A percentile compares a stretch with the other conserved stretches of the same genome.
phyloP scores from a whole-genome alignment of 1,140 invertebrate species.

The Aphis gossypii region DNA sequence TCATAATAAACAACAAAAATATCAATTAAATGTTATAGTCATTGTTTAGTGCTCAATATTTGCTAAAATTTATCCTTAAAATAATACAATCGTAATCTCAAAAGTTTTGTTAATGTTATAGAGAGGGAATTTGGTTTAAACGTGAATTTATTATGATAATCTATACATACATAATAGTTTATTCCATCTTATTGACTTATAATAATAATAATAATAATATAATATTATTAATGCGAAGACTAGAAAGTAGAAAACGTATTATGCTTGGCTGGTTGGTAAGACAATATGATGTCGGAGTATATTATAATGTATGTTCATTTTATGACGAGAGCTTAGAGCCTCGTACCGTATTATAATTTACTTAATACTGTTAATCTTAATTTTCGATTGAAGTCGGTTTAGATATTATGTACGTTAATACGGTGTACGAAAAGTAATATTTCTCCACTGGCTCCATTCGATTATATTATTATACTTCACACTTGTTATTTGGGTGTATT shows the following conservation, averaged over 20 bases:
- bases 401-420: background rate
- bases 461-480: background rate
- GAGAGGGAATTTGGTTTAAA: too few species aligned
- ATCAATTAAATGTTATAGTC: background rate
- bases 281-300: background rate
- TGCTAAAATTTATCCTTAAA: background rate
- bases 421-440: background rate
- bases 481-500: background rate
- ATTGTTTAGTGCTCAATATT: background rate
- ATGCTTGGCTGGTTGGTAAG: background rate
- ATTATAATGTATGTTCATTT: background rate
- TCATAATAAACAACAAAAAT: background rate
- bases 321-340: background rate
- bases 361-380: background rate
- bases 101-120: background rate
- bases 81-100: background rate
- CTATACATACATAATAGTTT: too few species aligned
- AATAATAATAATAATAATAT: background rate
- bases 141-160: too few species aligned
- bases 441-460: fast-evolving
- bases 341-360: background rate
- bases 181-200: too few species aligned
- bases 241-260: background rate
- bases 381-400: background rate
- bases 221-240: background rate